Percentiles rank a stretch among this genome's conserved stretches.
These are phyloP conservation scores for Chaetorhynchus papuensis DNA, from an alignment of 2,113 vertebrate species.

Conservation along the genomic window DNA sequence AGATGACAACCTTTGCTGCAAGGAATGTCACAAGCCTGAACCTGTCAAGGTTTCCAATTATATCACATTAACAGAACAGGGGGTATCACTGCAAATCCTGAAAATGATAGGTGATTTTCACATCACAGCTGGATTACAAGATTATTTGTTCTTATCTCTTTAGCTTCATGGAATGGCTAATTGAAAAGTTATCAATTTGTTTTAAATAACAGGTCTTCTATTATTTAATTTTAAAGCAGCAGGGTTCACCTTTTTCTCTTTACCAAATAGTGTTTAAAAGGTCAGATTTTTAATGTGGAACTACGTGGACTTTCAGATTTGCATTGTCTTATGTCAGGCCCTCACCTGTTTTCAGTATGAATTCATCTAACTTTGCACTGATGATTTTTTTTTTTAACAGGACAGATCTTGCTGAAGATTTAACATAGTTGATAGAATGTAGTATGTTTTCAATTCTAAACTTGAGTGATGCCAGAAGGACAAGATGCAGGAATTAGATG, in stretches of 20 bases:
- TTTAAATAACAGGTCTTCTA: not conserved
- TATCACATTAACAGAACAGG: not conserved
- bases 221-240: not conserved
- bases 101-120: not conserved
- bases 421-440: not conserved
- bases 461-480: not conserved
- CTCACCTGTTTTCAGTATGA: not conserved
- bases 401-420: not conserved
- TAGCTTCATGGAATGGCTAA: not conserved
- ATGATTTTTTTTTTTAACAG: not conserved
- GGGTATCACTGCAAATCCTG: not conserved
- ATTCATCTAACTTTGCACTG: not conserved
- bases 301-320: not conserved
- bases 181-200: not conserved
- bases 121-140: not conserved
- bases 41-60: not conserved
- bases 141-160: not conserved
- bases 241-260: not conserved
- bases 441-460: not conserved
- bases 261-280: not conserved
- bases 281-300: not conserved
- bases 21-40: not conserved
- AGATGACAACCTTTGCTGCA: rapidly evolving
- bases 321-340: not conserved
- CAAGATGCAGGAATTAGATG: not conserved